Conservation (phyloP, 2,797 vertebrate species). For the Dallia pectoralis region DNA sequence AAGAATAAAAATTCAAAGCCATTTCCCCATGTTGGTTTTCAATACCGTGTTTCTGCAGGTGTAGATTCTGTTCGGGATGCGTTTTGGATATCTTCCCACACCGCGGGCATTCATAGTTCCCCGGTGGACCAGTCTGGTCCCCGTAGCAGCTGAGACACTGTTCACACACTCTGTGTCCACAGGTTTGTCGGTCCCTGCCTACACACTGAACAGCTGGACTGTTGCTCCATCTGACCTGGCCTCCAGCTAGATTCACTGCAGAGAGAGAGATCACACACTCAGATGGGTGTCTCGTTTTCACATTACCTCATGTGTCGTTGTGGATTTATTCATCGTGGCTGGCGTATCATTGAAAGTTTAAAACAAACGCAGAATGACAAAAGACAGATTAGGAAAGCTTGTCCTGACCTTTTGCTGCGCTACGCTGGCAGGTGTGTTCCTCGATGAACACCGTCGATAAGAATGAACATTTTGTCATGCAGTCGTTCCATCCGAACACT, state of each 20-base stretch:
- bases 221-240: background rate
- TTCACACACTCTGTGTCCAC: constrained; percentile 9
- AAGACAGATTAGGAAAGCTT: background rate
- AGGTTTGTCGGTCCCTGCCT: background rate
- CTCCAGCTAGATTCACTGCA: background rate
- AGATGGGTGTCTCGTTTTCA: background rate
- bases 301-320: background rate
- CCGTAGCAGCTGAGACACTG: background rate
- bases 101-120: background rate
- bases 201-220: constrained; percentile 4
- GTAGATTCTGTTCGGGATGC: background rate
- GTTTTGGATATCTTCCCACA: constrained; percentile 9
- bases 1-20: background rate
- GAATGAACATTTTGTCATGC: background rate
- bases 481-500: background rate
- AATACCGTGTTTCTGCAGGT: background rate
- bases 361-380: background rate
- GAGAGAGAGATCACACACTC: background rate
- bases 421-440: background rate
- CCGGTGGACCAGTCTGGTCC: constrained; percentile 4
- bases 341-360: background rate
- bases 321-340: background rate
- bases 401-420: background rate
- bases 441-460: background rate
- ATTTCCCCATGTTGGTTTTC: background rate